Base-by-base conservation (phyloP, 2,113 vertebrate species). In the Mobula hypostoma region DNA sequence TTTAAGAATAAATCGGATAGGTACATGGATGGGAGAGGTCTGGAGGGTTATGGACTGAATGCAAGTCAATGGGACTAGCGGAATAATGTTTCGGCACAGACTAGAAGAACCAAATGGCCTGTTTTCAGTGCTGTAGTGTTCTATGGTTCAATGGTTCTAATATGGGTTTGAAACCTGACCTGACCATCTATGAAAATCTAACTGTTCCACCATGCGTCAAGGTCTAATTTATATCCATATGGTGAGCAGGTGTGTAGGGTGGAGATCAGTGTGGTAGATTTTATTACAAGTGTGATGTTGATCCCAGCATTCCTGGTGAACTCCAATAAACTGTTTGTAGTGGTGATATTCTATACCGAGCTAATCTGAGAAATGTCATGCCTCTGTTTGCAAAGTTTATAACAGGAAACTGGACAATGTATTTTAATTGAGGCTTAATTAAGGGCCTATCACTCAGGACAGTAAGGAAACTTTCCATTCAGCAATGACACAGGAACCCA, bases 391-490 rank as follows among this genome's bases (percentile, higher is more conserved):
- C 4, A 6, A n/a, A n/a, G 21, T 27, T 93, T 48, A 93, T 56
- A 40, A 74, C 68, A 48, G 36, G 90, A 74, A 5, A 11, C 7
- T 7, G 5, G 19, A 36, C 68, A 48, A 21, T 93, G 36, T 74
- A 93, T 93, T 93, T 74, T 74, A 72, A 93, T 93, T 32, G 12
- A 11, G 4, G 70, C 56, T 74, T 93, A 76, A 93, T 93, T 68
- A 70, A 19, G 11, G 63, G 88, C 21, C 61, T 91, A 70, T 91
- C 70, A 76, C 68, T 93, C 68, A 40, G 90, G 40, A 36, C 6
- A 74, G n/a, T 27, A 12, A 88, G 14, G 15, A 88, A 88, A 93
- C 91, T 74, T 93, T 93, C 91, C 91, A 76, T 48, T 93, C 91
- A 90, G 6, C 61, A 56, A 68, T 48, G 91, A 27, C 11, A 7